Evolutionary conservation across 2,797 vertebrate genomes (phyloP).

Genomic region (Microchirus variegatus): DNA sequence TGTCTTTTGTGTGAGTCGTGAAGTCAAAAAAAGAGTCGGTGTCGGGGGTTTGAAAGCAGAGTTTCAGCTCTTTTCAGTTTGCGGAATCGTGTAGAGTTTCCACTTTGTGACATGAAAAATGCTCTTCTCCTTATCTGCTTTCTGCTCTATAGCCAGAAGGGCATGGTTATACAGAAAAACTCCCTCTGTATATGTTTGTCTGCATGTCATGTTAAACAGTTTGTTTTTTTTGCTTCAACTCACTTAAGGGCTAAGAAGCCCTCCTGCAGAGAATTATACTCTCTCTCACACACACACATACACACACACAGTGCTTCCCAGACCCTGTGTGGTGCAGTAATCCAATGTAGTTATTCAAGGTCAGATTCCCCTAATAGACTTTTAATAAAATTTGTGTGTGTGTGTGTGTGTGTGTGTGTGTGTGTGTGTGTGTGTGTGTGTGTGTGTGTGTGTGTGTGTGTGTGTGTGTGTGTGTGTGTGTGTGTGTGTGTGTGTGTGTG

Average conservation of each 20-base stretch:
- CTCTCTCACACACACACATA: not conserved
- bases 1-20: constrained; percentile 14
- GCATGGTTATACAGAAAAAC: constrained; percentile 12
- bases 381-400: constrained; percentile 69
- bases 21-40: constrained; percentile 11
- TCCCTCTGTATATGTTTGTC: constrained; percentile 22
- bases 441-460: constrained; percentile 15
- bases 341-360: constrained; percentile 55
- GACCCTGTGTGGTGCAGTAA: constrained; percentile 70
- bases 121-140: not conserved
- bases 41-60: constrained; percentile 31
- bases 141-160: constrained; percentile 4
- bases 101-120: not conserved
- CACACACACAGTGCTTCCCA: constrained; percentile 51
- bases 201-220: constrained; percentile 34
- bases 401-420: constrained; percentile 10
- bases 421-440: constrained; percentile 9
- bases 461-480: constrained; percentile 17
- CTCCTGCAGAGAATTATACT: constrained; percentile 47
- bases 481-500: constrained; percentile 9
- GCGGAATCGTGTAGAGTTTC: not conserved
- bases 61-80: constrained; percentile 19
- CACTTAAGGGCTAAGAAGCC: constrained; percentile 47
- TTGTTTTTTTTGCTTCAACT: constrained; percentile 34
- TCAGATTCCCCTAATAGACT: constrained; percentile 65